A percentile compares a stretch with the other conserved stretches of the same genome.
Evolutionary conservation across 2,113 vertebrate genomes (phyloP).

Genomic region (Mesoclemmys tuberculata): DNA sequence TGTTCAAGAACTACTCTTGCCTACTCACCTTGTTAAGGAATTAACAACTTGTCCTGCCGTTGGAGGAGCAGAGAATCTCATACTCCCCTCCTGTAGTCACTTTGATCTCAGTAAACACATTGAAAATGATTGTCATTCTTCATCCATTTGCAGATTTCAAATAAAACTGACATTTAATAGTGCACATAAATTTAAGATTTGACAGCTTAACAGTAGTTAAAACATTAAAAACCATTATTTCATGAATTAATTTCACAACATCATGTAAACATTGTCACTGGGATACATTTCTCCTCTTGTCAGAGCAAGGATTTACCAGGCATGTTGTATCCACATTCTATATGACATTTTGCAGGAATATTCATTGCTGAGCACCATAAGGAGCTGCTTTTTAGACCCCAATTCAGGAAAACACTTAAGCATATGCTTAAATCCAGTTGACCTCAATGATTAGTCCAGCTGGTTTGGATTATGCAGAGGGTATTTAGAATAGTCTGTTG

Average conservation of each 20-base stretch:
- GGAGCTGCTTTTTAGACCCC: background rate
- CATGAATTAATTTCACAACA: background rate
- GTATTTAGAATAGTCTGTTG: background rate
- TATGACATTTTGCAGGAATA: background rate
- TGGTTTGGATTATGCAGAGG: background rate
- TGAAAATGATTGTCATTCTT: background rate
- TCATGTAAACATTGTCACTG: background rate
- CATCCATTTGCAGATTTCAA: background rate
- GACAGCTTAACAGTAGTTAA: background rate
- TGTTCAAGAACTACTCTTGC: background rate
- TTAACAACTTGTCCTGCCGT: background rate
- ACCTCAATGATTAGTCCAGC: background rate
- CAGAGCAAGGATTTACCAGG: background rate
- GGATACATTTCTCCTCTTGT: background rate
- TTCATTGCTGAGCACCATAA: rapidly evolving
- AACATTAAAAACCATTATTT: background rate
- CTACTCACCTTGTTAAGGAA: background rate
- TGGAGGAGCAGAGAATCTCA: background rate
- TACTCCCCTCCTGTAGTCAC: background rate
- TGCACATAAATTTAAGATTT: background rate
- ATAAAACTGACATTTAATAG: background rate
- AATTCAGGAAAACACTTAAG: background rate
- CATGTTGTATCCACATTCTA: rapidly evolving
- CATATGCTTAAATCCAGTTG: background rate
- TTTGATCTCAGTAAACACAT: background rate